phyloP scores from a whole-genome alignment of 2,888 invertebrate species.

The Hydraecia micacea region DNA sequence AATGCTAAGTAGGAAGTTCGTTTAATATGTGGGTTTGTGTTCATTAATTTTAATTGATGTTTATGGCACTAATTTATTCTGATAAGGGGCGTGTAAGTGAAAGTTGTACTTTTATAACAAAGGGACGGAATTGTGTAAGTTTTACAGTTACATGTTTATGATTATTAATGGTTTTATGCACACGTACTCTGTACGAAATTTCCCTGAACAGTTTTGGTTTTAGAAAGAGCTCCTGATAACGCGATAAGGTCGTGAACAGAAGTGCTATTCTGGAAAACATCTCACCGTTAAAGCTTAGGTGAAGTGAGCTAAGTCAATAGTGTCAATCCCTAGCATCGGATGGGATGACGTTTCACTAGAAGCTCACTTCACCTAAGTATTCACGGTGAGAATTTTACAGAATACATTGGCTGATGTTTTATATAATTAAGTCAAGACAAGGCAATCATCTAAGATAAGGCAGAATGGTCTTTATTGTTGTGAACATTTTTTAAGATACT shows the following conservation, averaged over 20 bases:
- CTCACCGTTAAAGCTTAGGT: too few relatives aligned
- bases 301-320: too few relatives aligned
- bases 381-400: too few relatives aligned
- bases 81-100: constrained; percentile 62
- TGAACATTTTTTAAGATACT: too few relatives aligned
- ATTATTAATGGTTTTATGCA: not conserved
- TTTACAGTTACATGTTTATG: constrained; percentile 13
- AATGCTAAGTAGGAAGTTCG: constrained; percentile 78
- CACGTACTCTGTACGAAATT: not conserved
- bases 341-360: too few relatives aligned
- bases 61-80: constrained; percentile 78
- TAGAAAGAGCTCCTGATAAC: not conserved
- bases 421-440: too few relatives aligned
- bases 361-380: too few relatives aligned
- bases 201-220: not conserved
- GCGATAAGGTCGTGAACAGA: not conserved
- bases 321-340: too few relatives aligned
- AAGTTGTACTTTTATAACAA: constrained; percentile 41
- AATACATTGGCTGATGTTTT: too few relatives aligned
- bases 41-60: constrained; percentile 83
- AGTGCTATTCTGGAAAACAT: too few relatives aligned
- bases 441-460: too few relatives aligned
- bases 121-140: not conserved
- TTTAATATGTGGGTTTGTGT: constrained; percentile 73
- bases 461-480: too few relatives aligned